Evolutionary conservation across 2,888 invertebrate species (phyloP).

Genomic region (Temnothorax rugatulus): DNA sequence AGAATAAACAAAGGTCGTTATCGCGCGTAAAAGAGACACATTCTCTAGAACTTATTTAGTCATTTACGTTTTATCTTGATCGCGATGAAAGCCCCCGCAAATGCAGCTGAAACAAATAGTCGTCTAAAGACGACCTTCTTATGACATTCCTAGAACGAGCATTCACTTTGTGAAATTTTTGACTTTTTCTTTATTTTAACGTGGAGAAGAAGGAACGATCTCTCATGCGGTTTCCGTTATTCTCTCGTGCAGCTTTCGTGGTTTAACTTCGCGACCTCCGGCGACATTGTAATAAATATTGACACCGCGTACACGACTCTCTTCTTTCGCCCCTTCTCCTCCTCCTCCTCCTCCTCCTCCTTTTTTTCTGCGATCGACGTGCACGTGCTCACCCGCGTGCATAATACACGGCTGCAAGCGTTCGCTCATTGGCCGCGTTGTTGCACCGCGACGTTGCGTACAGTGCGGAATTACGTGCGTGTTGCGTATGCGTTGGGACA

Average conservation of each 20-base stretch:
- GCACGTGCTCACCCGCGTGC: constrained; percentile 29
- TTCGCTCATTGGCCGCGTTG: background rate
- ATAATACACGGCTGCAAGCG: background rate
- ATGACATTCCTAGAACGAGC: background rate
- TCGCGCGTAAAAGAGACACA: background rate
- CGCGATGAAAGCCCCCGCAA: background rate
- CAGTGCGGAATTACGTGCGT: background rate
- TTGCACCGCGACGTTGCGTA: constrained; percentile 1
- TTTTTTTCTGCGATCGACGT: background rate
- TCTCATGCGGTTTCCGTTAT: constrained; percentile 2
- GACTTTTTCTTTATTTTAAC: background rate
- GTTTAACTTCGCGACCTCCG: constrained; percentile 61
- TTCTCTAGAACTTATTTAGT: background rate
- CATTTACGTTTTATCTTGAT: background rate
- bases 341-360: too few species aligned
- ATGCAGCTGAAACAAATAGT: background rate
- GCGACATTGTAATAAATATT: constrained; percentile 68
- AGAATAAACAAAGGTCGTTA: background rate
- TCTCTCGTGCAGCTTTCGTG: constrained; percentile 35
- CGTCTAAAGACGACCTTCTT: background rate
- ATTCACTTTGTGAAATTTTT: background rate
- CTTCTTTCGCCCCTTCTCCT: background rate
- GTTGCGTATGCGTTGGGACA: constrained; percentile 17
- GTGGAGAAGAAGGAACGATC: background rate
- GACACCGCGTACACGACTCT: constrained; percentile 39